Evolutionary conservation across 2,888 invertebrate species (phyloP).

Genomic region (Pseudeuparius sepicola): DNA sequence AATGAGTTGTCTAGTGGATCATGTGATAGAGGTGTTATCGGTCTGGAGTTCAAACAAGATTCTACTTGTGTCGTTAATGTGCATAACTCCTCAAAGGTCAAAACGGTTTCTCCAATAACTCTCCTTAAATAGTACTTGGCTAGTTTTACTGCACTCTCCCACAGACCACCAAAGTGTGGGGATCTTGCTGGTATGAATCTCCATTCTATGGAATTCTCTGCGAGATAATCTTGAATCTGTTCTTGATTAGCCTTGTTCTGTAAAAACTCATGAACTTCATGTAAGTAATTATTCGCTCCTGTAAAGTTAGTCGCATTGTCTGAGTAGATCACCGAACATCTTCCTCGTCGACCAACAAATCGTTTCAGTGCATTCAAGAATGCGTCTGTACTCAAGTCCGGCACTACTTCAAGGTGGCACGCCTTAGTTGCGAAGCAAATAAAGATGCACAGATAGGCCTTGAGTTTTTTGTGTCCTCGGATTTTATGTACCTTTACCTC

Average conservation of each 20-base stretch:
- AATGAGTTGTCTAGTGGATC: conserved; percentile 1
- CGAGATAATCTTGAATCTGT: too few relatives aligned
- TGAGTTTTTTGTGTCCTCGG: conserved; percentile 9
- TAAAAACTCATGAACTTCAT: too few relatives aligned
- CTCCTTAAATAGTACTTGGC: neutral
- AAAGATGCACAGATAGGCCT: conserved; percentile 17
- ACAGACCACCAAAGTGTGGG: too few relatives aligned
- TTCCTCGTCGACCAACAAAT: conserved; percentile 16
- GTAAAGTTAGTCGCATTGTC: conserved; percentile 19
- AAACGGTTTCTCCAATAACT: too few relatives aligned
- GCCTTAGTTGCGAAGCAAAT: conserved; percentile 18
- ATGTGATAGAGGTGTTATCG: neutral
- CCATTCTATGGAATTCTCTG: too few relatives aligned
- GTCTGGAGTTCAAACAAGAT: neutral
- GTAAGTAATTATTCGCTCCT: conserved; percentile 13
- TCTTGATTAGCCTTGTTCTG: too few relatives aligned
- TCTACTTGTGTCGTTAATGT: neutral
- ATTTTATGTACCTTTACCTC: conserved; percentile 7
- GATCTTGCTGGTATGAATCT: conserved; percentile 4
- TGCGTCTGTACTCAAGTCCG: conserved; percentile 10
- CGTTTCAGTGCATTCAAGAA: conserved; percentile 16
- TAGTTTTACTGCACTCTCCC: too few relatives aligned
- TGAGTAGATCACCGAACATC: conserved; percentile 12
- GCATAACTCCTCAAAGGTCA: too few relatives aligned
- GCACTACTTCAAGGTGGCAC: conserved; percentile 16